These are phyloP conservation scores for Deroplatys truncata DNA, from an alignment of 2,888 invertebrate species.

Conservation along the genomic window DNA sequence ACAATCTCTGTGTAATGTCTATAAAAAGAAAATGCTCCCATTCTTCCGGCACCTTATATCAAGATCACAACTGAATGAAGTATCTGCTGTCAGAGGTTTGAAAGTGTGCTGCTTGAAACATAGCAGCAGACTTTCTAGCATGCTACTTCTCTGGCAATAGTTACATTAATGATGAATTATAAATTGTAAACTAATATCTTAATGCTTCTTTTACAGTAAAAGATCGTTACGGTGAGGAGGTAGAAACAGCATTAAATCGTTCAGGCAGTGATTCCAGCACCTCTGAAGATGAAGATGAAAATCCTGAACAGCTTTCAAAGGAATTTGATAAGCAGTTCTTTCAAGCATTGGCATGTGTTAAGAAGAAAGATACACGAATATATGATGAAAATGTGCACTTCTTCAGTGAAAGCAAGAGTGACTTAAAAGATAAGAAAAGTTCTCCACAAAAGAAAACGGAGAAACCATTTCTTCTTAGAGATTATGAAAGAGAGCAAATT, in stretches of 20 bases:
- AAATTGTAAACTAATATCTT: background rate
- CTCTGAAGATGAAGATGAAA: constrained; percentile 63
- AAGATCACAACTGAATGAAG: too few relatives aligned
- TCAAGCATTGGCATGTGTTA: constrained; percentile 77
- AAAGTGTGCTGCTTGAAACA: too few relatives aligned
- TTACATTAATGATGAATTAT: background rate
- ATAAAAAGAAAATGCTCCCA: too few relatives aligned
- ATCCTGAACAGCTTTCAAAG: constrained; percentile 55
- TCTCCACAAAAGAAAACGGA: constrained; percentile 40
- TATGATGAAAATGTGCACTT: constrained; percentile 74
- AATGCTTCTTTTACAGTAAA: constrained; percentile 55
- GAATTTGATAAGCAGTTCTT: constrained; percentile 82
- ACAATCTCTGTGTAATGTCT: too few relatives aligned
- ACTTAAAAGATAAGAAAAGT: constrained; percentile 32
- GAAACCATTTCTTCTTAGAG: constrained; percentile 64
- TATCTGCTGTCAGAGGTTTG: too few relatives aligned
- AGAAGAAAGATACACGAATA: constrained; percentile 83
- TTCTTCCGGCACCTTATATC: too few relatives aligned
- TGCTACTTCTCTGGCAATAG: background rate
- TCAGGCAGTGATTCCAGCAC: constrained; percentile 48
- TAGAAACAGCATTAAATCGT: constrained; percentile 46
- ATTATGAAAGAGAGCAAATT: constrained; percentile 74
- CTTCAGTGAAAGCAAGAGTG: constrained; percentile 47
- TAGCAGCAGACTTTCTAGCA: too few relatives aligned
- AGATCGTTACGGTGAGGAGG: constrained; percentile 65